Evolutionary conservation across 1,140 invertebrate species (phyloP).

Genomic region (Drosophila auraria): DNA sequence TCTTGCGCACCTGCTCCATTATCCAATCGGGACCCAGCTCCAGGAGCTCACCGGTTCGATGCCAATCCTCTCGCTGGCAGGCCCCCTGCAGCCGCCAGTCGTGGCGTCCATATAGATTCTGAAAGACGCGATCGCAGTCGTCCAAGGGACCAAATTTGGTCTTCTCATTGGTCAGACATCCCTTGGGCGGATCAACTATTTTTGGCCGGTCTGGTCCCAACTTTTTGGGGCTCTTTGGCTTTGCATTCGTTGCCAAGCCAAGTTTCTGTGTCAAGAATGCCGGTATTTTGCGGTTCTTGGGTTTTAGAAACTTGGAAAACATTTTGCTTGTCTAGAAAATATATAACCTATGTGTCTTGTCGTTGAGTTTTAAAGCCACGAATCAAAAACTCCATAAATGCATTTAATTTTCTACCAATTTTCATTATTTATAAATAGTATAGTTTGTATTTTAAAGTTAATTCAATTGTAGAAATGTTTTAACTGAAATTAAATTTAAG

Average conservation of each 20-base stretch:
- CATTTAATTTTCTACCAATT: neutral
- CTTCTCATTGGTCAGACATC: conserved; percentile 28
- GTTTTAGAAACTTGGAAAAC: neutral
- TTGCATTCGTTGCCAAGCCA: neutral
- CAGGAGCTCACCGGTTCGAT: conserved; percentile 99
- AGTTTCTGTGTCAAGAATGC: neutral
- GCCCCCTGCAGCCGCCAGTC: conserved; percentile 98
- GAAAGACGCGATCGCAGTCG: conserved; percentile 98
- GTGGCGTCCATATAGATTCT: conserved; percentile 98
- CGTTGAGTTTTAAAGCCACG: neutral
- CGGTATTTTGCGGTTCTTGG: too few relatives aligned
- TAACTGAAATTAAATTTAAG: neutral
- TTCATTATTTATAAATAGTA: neutral
- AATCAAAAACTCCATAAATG: too few relatives aligned
- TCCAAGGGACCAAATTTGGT: conserved; percentile 86
- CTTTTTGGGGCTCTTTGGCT: neutral
- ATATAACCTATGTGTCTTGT: neutral
- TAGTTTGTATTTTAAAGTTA: neutral
- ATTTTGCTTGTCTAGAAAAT: neutral
- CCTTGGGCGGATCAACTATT: conserved; percentile 1
- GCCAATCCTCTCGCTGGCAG: conserved; percentile 97
- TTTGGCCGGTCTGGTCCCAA: neutral
- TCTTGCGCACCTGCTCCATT: conserved; percentile 96
- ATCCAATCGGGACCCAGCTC: conserved; percentile 98
- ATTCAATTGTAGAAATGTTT: neutral